A percentile compares a stretch with the other conserved stretches of the same genome.
These are phyloP conservation scores for Notodonta dromedarius DNA, from an alignment of 2,888 invertebrate species.

Conservation along the genomic window DNA sequence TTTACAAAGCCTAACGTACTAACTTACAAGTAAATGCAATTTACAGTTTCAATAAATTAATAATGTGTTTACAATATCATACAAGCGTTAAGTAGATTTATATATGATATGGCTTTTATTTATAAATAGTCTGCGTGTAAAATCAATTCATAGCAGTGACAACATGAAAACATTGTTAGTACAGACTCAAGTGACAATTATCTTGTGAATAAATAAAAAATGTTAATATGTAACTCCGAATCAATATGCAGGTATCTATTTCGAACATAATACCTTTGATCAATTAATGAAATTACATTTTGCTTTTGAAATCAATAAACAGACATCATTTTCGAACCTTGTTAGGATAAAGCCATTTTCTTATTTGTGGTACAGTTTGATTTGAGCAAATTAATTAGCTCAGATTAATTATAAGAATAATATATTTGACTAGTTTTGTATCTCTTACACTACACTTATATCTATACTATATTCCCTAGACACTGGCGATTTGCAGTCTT, in stretches of 20 bases:
- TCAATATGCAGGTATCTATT: too few relatives aligned
- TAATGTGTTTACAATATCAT: constrained; percentile 80
- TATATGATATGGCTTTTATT: constrained; percentile 80
- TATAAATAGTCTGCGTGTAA: constrained; percentile 71
- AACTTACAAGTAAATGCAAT: constrained; percentile 82
- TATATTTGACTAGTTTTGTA: constrained; percentile 79
- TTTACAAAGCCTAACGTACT: constrained; percentile 82
- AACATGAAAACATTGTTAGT: constrained; percentile 28
- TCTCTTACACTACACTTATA: constrained; percentile 66
- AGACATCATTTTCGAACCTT: background rate
- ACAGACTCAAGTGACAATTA: background rate
- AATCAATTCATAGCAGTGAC: constrained; percentile 68
- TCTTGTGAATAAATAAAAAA: background rate
- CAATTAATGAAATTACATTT: background rate
- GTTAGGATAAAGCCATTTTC: constrained; percentile 32
- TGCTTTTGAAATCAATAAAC: background rate
- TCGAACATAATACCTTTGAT: too few relatives aligned
- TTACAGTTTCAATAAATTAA: constrained; percentile 82
- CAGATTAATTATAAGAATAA: constrained; percentile 57
- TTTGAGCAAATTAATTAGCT: constrained; percentile 72
- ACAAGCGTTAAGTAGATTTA: constrained; percentile 76
- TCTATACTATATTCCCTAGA: constrained; percentile 65
- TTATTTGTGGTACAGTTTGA: constrained; percentile 36
- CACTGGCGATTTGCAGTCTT: constrained; percentile 80
- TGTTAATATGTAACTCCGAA: too few relatives aligned